These are phyloP conservation scores for Cataglyphis hispanica DNA, from an alignment of 1,140 invertebrate species.

Conservation along the genomic window DNA sequence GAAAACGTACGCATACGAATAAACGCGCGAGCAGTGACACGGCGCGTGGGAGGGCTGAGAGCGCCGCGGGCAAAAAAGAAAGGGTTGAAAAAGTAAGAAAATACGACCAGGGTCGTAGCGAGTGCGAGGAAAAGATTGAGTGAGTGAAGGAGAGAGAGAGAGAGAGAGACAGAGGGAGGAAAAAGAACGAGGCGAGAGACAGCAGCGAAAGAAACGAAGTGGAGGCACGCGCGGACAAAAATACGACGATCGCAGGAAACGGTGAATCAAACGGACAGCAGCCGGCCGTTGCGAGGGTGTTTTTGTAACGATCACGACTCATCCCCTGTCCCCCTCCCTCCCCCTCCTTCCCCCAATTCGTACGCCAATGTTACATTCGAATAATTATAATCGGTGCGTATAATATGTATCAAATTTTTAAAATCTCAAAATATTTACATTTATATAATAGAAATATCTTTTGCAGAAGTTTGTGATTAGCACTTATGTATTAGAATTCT, in stretches of 20 bases:
- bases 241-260: conserved; percentile 81
- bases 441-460: neutral
- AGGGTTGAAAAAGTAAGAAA: conserved; percentile 59
- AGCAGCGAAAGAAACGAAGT: conserved; percentile 64
- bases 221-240: conserved; percentile 75
- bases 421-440: neutral
- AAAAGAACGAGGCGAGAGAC: conserved; percentile 51
- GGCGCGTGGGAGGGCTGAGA: conserved; percentile 63
- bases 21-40: conserved; percentile 35
- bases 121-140: conserved; percentile 26
- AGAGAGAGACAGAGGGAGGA: conserved; percentile 21
- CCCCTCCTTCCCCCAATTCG: too few relatives aligned
- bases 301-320: conserved; percentile 75
- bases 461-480: neutral
- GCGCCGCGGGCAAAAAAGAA: conserved; percentile 28
- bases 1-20: conserved; percentile 3
- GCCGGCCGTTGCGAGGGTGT: conserved; percentile 70
- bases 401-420: neutral
- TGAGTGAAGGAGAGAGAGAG: conserved; percentile 34
- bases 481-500: neutral
- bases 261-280: conserved; percentile 83
- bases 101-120: conserved; percentile 46
- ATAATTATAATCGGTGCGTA: neutral
- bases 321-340: conserved; percentile 16
- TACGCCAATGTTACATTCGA: conserved; percentile 18